Evolutionary conservation across 2,888 invertebrate species (phyloP).

Genomic region (Parascotia fuliginaria): DNA sequence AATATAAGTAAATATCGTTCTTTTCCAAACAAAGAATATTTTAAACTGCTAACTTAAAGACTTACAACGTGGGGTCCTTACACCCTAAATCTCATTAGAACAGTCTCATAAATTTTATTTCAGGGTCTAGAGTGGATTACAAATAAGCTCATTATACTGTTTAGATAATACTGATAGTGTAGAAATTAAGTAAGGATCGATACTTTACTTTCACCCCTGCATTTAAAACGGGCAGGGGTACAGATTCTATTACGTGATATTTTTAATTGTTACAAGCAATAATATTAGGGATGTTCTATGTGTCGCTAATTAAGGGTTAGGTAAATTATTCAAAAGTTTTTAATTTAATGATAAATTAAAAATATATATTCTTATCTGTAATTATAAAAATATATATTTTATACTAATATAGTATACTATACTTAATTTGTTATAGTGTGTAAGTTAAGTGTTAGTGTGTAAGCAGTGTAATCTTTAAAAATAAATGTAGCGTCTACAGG

Average conservation of each 20-base stretch:
- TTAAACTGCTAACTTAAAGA: slow-evolving; percentile 25
- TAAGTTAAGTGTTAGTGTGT: no score
- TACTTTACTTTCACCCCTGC: slow-evolving; percentile 17
- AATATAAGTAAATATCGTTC: no score
- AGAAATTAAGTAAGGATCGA: slow-evolving; percentile 38
- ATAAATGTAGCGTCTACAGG: no score
- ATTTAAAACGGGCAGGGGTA: slow-evolving; percentile 26
- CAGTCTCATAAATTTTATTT: slow-evolving; percentile 61
- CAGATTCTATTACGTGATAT: slow-evolving; percentile 39
- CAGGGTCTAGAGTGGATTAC: slow-evolving; percentile 53
- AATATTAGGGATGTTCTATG: no score
- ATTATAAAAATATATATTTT: no score
- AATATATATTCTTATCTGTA: no score
- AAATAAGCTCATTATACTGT: slow-evolving; percentile 61
- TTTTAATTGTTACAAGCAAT: slow-evolving; percentile 30
- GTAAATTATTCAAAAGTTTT: no score
- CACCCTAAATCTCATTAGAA: slow-evolving; percentile 50
- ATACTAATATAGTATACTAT: no score
- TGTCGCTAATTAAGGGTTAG: no score
- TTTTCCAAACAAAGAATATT: slow-evolving; percentile 17
- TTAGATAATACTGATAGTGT: slow-evolving; percentile 58
- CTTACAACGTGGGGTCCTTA: slow-evolving; percentile 22
- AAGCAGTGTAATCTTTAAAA: no score
- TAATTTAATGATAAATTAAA: no score
- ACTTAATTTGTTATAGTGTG: no score